phyloP scores from a whole-genome alignment of 2,888 invertebrate species.

The Poecilus cupreus region DNA sequence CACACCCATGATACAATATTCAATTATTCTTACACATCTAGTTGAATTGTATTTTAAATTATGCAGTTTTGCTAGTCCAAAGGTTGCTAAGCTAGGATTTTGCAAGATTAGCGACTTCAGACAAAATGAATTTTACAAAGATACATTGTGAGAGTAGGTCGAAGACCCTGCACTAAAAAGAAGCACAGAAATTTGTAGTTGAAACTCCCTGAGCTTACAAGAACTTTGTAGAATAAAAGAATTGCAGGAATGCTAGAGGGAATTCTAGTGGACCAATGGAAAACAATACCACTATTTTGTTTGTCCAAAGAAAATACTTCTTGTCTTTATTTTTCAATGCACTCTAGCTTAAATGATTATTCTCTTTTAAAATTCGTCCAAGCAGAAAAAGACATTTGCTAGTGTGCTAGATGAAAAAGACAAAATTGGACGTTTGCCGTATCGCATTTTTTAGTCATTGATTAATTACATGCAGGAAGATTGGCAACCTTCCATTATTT shows the following conservation, averaged over 20 bases:
- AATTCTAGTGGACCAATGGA: slow-evolving; percentile 30
- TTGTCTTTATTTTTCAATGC: slow-evolving; percentile 15
- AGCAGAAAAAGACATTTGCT: neutral
- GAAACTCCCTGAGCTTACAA: slow-evolving; percentile 18
- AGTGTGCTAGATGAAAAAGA: neutral
- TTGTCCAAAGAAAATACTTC: neutral
- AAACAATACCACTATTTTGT: slow-evolving; percentile 32
- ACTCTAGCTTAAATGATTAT: neutral
- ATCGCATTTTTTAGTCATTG: no score
- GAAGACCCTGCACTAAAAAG: slow-evolving; percentile 6
- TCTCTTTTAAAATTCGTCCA: neutral
- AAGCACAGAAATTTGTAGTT: slow-evolving; percentile 12
- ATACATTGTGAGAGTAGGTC: slow-evolving; percentile 1
- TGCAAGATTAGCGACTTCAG: neutral
- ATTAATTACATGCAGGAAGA: no score
- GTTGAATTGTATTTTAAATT: no score
- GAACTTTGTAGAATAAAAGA: slow-evolving; percentile 23
- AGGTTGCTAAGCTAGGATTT: neutral
- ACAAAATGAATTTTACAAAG: neutral
- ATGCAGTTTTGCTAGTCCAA: no score
- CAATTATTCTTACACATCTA: no score
- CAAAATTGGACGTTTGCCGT: no score
- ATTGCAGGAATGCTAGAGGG: slow-evolving; percentile 11
- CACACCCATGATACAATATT: no score
- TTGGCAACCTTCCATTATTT: no score